phyloP scores from a whole-genome alignment of 1,140 invertebrate species.

The Cyrtorhinus lividipennis region DNA sequence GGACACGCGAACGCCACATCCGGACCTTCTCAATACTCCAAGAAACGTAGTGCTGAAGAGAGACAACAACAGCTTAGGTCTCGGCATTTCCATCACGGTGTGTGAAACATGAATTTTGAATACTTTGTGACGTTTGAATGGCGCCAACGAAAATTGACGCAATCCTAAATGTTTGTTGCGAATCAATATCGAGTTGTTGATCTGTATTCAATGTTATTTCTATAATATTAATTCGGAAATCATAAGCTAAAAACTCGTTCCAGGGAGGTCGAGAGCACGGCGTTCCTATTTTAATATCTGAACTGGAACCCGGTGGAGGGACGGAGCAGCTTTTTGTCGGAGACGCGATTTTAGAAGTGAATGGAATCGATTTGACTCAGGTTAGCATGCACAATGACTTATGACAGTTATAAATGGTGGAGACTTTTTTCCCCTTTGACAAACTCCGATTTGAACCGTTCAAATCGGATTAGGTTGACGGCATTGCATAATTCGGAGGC shows the following conservation, averaged over 20 bases:
- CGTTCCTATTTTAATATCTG: conserved; percentile 72
- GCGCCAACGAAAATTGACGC: not conserved
- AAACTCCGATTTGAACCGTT: too few relatives aligned
- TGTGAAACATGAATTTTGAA: conserved; percentile 25
- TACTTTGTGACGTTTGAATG: not conserved
- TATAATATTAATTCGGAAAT: too few relatives aligned
- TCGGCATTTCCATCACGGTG: conserved; percentile 70
- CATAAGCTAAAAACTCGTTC: conserved; percentile 14
- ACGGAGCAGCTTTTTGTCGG: conserved; percentile 63
- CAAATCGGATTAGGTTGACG: too few relatives aligned
- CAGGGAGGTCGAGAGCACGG: conserved; percentile 72
- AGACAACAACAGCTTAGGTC: conserved; percentile 46
- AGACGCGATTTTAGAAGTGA: conserved; percentile 67
- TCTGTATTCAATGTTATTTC: too few relatives aligned
- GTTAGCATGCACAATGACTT: conserved; percentile 19
- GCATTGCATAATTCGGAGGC: too few relatives aligned
- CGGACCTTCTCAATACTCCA: conserved; percentile 15
- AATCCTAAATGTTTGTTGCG: not conserved
- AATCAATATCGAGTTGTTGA: too few relatives aligned
- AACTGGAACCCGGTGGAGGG: conserved; percentile 61
- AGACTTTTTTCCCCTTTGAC: too few relatives aligned
- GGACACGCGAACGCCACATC: conserved; percentile 14
- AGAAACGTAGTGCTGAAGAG: conserved; percentile 45
- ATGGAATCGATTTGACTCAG: conserved; percentile 55
- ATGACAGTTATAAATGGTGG: too few relatives aligned